Evolutionary conservation across 1,140 invertebrate species (phyloP), one percentile per base, ranked within the genome.

Genomic region (Metopolophium dirhodum): DNA sequence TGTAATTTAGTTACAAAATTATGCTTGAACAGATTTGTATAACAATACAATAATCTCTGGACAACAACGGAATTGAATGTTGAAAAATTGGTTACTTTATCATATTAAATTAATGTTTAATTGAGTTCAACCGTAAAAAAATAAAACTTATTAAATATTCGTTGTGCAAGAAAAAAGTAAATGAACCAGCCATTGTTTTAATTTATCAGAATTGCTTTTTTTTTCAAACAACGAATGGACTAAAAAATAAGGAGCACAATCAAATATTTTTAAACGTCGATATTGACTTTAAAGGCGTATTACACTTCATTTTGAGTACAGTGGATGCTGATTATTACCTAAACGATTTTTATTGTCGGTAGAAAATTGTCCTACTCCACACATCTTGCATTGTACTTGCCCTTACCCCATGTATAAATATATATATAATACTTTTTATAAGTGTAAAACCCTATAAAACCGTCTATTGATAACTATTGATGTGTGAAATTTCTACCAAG

Each of bases 381-480:
- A 45, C 37, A 61, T 61, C 41, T 68, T 30, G 30, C 37, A 45
- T 45, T 41, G 6, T 68, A 68, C 89, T 90, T 68, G 37, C 89
- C 41, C 57, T 61, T 41, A 30, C 54, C 88, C 54, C 26, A 61
- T 90, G 14, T 23, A 23, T 11, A 51, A 26, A 41, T 85, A 85
- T 41, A 37, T n/a, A n/a, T 77, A 77, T 77, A 77, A 45, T 88
- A 49, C 45, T 49, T 68, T 82, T 82, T 82, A 91, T 57, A 92
- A 49, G 47, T 92, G 77, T 92, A 82, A 77, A 83, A 92, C 68
- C 68, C 68, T 92, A 92, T 92, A 92, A 83, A 83, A 92, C 47
- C 47, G 23, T 51, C 90, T 83, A 91, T 91, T 91, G 90, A 91
- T 49, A 82, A 47, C 47, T 91, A 77, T 49, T 83, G 90, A 51